Evolutionary conservation across 2,797 vertebrate species (phyloP), one percentile per base, ranked within the genome.

Genomic region (Poliocrania exsul): DNA sequence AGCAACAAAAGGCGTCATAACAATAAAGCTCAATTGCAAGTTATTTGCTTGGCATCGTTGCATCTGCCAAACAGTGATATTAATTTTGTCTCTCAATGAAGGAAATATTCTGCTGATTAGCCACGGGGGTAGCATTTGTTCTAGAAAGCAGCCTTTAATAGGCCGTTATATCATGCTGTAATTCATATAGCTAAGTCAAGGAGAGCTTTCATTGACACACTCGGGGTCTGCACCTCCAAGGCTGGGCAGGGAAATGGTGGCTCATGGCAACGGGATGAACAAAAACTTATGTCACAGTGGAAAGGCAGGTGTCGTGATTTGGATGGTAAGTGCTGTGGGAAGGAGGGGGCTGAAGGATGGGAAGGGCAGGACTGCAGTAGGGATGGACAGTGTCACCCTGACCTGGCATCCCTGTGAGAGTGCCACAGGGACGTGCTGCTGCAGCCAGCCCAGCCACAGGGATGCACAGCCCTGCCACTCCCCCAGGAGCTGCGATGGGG

Each of bases 61-160:
- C 11, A 5, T 67, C 88, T 95, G 93, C 92, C 88, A 90, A 92
- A 67, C 26, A 26, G 20, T 11, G 9, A 20, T 88, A 95, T 95
- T 90, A 84, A 94, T 95, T 95, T 84, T 84, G 56, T 53, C 67
- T 93, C 86, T 80, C 81, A 87, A 14, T 61, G 90, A 93, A 80
- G 67, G 88, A 67, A 94, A 81, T 79, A 86, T 56, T 89, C 79
- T 58, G 50, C 85, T 90, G 82, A 90, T 94, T 93, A 95, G 93
- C 79, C 85, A 75, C 13, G 8, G 73, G 90, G 85, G 93, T 88
- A 88, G 80, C 73, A 65, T 91, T 96, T 93, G 88, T 92, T 94
- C 85, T 67, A 74, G 91, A 79, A 94, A 88, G 79, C 90, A 86
- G 80, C 90, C 53, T 71, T 69, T 94, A 88, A 83, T 47, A 57